phyloP scores from a whole-genome alignment of 2,888 invertebrate genomes.

The Lithophane ornitopus region DNA sequence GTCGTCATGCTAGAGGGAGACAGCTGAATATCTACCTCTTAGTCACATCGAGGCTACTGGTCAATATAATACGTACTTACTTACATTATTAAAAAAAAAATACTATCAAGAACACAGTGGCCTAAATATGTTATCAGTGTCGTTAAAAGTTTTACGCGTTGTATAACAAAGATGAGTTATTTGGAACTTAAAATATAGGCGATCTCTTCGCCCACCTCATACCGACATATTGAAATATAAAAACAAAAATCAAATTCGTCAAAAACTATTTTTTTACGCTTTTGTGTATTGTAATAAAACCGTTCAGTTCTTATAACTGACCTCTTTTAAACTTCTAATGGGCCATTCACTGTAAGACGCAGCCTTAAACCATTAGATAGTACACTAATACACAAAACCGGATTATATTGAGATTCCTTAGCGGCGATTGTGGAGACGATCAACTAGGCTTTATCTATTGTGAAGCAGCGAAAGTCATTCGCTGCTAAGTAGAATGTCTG shows the following conservation, averaged over 20 bases:
- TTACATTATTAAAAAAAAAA: background rate
- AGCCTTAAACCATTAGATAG: slow-evolving; percentile 5
- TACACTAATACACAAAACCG: slow-evolving; percentile 11
- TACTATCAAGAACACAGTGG: slow-evolving; percentile 18
- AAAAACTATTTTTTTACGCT: background rate
- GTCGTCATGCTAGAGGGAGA: slow-evolving; percentile 90
- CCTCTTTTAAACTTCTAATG: slow-evolving; percentile 1
- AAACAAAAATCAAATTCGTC: background rate
- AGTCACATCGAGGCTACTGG: slow-evolving; percentile 30
- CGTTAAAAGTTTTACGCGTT: background rate
- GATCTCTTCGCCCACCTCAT: background rate
- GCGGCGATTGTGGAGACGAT: slow-evolving; percentile 15
- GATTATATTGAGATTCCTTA: slow-evolving; percentile 30
- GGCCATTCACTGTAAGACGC: slow-evolving; percentile 3
- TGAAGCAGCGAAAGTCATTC: slow-evolving; percentile 36
- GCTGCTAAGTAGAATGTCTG: slow-evolving; percentile 9
- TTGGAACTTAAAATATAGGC: background rate
- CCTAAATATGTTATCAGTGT: slow-evolving; percentile 39
- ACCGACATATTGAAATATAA: background rate
- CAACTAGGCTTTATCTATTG: slow-evolving; percentile 19
- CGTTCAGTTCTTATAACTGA: background rate
- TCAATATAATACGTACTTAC: background rate
- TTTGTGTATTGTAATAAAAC: background rate
- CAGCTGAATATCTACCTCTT: slow-evolving; percentile 44
- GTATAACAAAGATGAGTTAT: slow-evolving; percentile 8